Evolutionary conservation across 2,797 vertebrate species (phyloP).

Genomic region (Hylomyscus alleni): DNA sequence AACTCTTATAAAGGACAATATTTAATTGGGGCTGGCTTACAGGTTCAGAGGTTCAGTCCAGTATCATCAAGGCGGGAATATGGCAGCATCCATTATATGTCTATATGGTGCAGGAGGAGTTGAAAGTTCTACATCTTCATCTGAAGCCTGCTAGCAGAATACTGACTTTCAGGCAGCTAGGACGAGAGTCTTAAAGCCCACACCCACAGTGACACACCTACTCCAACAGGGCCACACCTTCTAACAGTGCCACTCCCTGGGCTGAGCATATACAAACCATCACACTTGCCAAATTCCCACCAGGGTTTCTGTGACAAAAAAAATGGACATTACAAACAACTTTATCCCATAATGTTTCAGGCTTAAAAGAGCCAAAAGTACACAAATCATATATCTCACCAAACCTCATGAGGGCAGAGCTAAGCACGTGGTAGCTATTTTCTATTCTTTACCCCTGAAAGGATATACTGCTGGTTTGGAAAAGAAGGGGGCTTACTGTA

Average conservation of each 20-base stretch:
- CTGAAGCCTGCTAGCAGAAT: neutral
- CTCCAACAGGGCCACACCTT: neutral
- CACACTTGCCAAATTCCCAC: neutral
- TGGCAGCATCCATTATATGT: neutral
- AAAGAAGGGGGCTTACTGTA: neutral
- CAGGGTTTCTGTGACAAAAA: constrained; percentile 24
- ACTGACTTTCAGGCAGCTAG: neutral
- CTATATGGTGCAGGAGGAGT: neutral
- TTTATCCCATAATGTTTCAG: neutral
- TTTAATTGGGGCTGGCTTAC: neutral
- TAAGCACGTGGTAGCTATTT: neutral
- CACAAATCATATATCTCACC: neutral
- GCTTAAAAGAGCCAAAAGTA: neutral
- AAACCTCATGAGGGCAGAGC: neutral
- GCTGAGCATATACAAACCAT: neutral
- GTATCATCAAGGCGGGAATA: neutral
- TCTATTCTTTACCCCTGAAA: neutral
- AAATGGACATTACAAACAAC: constrained; percentile 19
- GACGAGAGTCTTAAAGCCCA: neutral
- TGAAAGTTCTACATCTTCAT: neutral
- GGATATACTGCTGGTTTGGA: neutral
- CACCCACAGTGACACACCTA: no score
- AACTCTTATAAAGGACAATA: neutral
- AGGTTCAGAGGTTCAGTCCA: neutral
- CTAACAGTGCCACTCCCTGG: no score